Base-by-base conservation (phyloP, 2,113 vertebrate genomes). In the Calidris pugnax region DNA sequence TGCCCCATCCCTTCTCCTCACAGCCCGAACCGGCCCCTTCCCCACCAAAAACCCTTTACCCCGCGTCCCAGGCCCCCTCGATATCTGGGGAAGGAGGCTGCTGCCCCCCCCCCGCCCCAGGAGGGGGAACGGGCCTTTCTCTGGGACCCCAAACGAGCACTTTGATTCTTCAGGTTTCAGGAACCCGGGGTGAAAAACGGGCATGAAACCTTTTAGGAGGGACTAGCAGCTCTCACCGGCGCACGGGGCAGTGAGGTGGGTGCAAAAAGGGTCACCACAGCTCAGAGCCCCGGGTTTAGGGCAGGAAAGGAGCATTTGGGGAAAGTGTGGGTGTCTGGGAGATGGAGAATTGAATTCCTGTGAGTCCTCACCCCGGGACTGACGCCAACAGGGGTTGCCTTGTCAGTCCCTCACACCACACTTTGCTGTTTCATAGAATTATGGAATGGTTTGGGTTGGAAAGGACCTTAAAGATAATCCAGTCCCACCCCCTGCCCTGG, bases 91-190 rank as follows among this genome's bases (percentile, higher is more conserved):
- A 16, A 35, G 26, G 48, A 1, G 5, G 32, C 21, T 26, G 48
- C 26, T 15, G 28, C 20, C 32, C 32, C 48, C 30, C 6, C 18
- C 17, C 3, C 17, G 28, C 59, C 27, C 41, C 16, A 0, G 37
- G n/a, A 21, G n/a, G 5, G 28, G 71, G 15, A 67, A 48, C 12
- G 8, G 55, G 45, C 32, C 37, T 14, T 41, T 35, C 41, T 18
- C 19, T 3, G 2, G 50, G 6, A 14, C 8, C 4, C 3, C n/a
- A 3, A 19, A 24, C 1, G 2, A 30, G 33, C 3, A 2, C 9
- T 56, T 60, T 28, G 20, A 37, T 51, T 47, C 57, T 39, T 35
- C 39, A 43, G 5, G 22, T n/a, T n/a, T n/a, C 12, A 37, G 47
- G 47, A 74, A 17, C 13, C 2, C 2, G 7, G 37, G 1, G 30